Conservation (phyloP, 1,140 invertebrate species). For the Drosophila funebris region DNA sequence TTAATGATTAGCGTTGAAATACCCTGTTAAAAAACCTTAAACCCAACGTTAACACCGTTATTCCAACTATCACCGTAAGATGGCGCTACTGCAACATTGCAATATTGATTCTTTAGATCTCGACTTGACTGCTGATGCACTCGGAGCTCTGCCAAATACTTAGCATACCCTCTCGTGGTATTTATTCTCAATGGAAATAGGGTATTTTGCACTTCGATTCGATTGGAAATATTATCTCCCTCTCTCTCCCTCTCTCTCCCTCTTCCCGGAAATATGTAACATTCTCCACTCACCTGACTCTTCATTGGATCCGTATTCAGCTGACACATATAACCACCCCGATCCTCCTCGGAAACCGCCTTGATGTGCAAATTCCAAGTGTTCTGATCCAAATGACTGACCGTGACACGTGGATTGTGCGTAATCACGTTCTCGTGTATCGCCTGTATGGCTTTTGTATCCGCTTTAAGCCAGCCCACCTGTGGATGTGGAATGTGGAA, state of each 20-base stretch:
- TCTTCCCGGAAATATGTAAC: background rate
- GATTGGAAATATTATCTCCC: too few relatives aligned
- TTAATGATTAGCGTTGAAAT: too few relatives aligned
- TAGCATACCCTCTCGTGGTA: too few relatives aligned
- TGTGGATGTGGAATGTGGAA: conserved; percentile 72
- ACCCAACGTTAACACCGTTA: too few relatives aligned
- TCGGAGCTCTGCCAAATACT: too few relatives aligned
- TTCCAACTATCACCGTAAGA: too few relatives aligned
- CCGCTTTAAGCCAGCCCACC: conserved; percentile 95
- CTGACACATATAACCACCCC: conserved; percentile 93
- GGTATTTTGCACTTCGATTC: too few relatives aligned
- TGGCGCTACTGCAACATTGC: too few relatives aligned
- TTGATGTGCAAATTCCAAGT: conserved; percentile 94
- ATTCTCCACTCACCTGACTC: conserved; percentile 87
- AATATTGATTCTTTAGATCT: too few relatives aligned
- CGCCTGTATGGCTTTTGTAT: conserved; percentile 93
- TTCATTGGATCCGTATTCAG: conserved; percentile 91
- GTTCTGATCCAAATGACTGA: conserved; percentile 90
- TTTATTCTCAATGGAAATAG: too few relatives aligned
- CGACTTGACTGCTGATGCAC: too few relatives aligned
- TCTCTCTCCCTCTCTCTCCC: background rate
- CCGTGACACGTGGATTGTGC: conserved; percentile 91
- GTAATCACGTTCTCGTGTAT: conserved; percentile 95
- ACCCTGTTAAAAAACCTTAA: too few relatives aligned
- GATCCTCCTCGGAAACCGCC: conserved; percentile 91